Evolutionary conservation across 2,113 vertebrate genomes (phyloP), one percentile per base, ranked within the genome.

Genomic region (Limanda limanda): DNA sequence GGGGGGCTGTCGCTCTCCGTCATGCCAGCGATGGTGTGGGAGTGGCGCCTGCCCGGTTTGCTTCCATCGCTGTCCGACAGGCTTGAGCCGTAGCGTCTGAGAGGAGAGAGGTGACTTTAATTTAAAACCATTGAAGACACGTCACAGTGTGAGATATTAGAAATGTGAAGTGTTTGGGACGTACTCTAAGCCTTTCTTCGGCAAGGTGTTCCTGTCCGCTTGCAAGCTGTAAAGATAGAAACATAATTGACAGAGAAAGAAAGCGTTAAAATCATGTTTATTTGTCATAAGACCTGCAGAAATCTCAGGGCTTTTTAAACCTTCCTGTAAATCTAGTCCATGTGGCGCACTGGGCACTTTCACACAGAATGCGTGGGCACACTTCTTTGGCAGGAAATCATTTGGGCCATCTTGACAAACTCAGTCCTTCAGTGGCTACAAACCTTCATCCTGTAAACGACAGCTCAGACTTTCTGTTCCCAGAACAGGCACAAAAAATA

Each of bases 101-200:
- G 65, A 21, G 51, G 13, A 51, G 18, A 68, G 23, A 71, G 20
- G 6, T 54, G 5, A 15, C 9, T 76, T 68, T 51, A 68, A 35
- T 21, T 68, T 37, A 21, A 51, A 27, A 77, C 60, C 68, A 14
- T 12, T 0, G 2, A 65, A 25, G 21, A 64, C 13, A 9, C 5
- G 65, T n/a, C 17, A 23, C 37, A 51, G 17, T 14, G 27, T 8
- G 3, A 68, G 9, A 52, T 18, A 18, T 37, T 68, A 59, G 3
- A 64, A 48, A 76, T 31, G 6, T 31, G 45, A 3, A 27, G 21
- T 75, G 21, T 67, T 56, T 21, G 17, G 17, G 25, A 81, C 93
- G 90, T 96, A 98, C 97, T 97, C 97, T 83, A 99, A 89, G 72
- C 97, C 96, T 89, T 99, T 98, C 94, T 98, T 98, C 62, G 98